Evolutionary conservation across 2,888 invertebrate species (phyloP).

Genomic region (Melanostoma scalare): DNA sequence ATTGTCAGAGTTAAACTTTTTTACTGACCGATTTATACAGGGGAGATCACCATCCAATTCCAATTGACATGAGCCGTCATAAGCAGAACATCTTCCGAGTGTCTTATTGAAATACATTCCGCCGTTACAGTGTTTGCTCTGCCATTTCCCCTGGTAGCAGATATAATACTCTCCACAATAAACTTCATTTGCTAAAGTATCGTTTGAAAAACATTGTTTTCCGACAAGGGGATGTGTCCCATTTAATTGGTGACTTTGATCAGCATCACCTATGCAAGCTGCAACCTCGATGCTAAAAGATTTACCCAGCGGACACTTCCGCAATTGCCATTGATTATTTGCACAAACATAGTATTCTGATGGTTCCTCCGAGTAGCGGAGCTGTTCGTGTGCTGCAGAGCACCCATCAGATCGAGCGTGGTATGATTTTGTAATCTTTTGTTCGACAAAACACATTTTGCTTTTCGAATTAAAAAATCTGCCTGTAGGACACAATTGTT

Average conservation of each 20-base stretch:
- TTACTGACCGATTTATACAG: slow-evolving; percentile 35
- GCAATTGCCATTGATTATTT: slow-evolving; percentile 76
- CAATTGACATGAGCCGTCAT: slow-evolving; percentile 68
- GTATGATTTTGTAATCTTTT: not conserved
- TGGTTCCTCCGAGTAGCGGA: slow-evolving; percentile 21
- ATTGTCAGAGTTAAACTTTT: slow-evolving; percentile 29
- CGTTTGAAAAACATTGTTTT: slow-evolving; percentile 38
- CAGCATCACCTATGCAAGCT: slow-evolving; percentile 49
- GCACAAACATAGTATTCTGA: slow-evolving; percentile 78
- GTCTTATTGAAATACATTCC: slow-evolving; percentile 78
- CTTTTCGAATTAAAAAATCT: slow-evolving; percentile 77
- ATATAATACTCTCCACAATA: slow-evolving; percentile 78
- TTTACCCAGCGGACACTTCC: slow-evolving; percentile 30
- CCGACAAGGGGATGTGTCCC: slow-evolving; percentile 36
- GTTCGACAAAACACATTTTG: not conserved
- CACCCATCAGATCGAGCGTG: slow-evolving; percentile 22
- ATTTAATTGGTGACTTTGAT: slow-evolving; percentile 74
- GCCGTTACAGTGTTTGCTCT: slow-evolving; percentile 78
- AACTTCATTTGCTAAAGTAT: slow-evolving; percentile 1
- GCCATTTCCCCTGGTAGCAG: slow-evolving; percentile 78
- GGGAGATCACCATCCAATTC: not conserved
- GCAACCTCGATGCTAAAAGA: slow-evolving; percentile 14
- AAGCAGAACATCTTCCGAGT: slow-evolving; percentile 77
- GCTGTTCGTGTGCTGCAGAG: not conserved
- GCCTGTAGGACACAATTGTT: slow-evolving; percentile 75